These are phyloP conservation scores for Maccullochella peelii DNA, from an alignment of 2,113 vertebrate genomes.

Conservation along the genomic window DNA sequence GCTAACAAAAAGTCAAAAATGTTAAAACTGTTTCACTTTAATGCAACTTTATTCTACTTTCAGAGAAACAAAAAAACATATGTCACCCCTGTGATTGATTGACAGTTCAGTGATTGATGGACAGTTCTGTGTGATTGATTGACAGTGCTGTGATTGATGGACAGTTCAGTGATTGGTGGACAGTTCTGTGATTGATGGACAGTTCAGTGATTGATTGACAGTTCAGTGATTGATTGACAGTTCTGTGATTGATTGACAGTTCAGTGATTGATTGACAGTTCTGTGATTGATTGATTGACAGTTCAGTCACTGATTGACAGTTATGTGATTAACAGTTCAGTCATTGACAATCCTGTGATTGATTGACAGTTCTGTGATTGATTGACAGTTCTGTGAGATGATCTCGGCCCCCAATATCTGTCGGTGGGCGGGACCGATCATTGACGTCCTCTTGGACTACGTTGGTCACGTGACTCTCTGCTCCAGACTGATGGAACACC, in stretches of 20 bases:
- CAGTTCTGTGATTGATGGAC: not conserved
- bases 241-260: not conserved
- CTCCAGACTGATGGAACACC: constrained; percentile 90
- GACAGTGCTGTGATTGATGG: not conserved
- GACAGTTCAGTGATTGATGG: no score
- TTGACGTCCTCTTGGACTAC: constrained; percentile 93
- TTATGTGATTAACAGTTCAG: not conserved
- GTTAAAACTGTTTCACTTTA: not conserved
- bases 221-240: not conserved
- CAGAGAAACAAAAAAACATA: not conserved
- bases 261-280: not conserved
- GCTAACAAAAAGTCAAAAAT: not conserved
- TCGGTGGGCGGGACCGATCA: constrained; percentile 93
- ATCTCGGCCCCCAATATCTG: constrained; percentile 88
- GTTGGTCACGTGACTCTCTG: constrained; percentile 95
- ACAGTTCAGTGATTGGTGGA: not conserved
- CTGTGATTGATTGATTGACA: not conserved
- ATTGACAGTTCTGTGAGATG: constrained; percentile 94
- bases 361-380: not conserved
- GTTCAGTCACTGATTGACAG: not conserved
- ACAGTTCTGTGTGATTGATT: not conserved
- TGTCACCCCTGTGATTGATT: no score
- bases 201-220: not conserved
- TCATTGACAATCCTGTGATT: constrained; percentile 9
- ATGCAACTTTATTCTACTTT: not conserved